Evolutionary conservation across 2,113 vertebrate species (phyloP).

Genomic region (Pelvicachromis taeniatus): DNA sequence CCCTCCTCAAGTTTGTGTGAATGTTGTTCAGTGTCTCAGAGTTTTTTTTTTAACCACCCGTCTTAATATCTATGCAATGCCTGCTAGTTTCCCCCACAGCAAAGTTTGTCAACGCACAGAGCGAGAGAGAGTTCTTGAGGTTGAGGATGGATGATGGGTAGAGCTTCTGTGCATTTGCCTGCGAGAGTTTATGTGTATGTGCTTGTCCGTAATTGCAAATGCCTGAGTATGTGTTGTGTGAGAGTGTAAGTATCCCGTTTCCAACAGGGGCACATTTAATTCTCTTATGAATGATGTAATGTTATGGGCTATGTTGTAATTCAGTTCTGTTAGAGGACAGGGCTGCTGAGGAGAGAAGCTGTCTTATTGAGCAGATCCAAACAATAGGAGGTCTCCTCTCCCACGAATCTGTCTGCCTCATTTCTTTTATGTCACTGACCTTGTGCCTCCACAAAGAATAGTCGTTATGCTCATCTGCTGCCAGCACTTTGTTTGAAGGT

Average conservation of each 20-base stretch:
- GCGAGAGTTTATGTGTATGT: not conserved
- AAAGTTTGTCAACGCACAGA: slow-evolving; percentile 54
- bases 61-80: slow-evolving; percentile 59
- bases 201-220: slow-evolving; percentile 15
- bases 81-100: slow-evolving; percentile 44
- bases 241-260: slow-evolving; percentile 24
- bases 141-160: slow-evolving; percentile 31
- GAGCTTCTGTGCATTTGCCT: slow-evolving; percentile 4
- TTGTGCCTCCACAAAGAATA: slow-evolving; percentile 26
- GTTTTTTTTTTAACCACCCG: slow-evolving; percentile 41
- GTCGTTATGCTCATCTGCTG: slow-evolving; percentile 15
- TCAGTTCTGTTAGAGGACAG: slow-evolving; percentile 43
- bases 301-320: slow-evolving; percentile 60
- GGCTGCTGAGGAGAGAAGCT: slow-evolving; percentile 5
- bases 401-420: slow-evolving; percentile 11
- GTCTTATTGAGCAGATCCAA: not conserved
- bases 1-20: slow-evolving; percentile 40
- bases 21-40: slow-evolving; percentile 39
- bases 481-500: slow-evolving; percentile 31
- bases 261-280: slow-evolving; percentile 40
- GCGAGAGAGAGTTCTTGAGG: slow-evolving; percentile 31
- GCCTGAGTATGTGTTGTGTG: slow-evolving; percentile 2
- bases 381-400: slow-evolving; percentile 22
- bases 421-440: slow-evolving; percentile 34
- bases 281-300: slow-evolving; percentile 59